phyloP scores from a whole-genome alignment of 2,797 vertebrate species.

The Siniperca scherzeri region DNA sequence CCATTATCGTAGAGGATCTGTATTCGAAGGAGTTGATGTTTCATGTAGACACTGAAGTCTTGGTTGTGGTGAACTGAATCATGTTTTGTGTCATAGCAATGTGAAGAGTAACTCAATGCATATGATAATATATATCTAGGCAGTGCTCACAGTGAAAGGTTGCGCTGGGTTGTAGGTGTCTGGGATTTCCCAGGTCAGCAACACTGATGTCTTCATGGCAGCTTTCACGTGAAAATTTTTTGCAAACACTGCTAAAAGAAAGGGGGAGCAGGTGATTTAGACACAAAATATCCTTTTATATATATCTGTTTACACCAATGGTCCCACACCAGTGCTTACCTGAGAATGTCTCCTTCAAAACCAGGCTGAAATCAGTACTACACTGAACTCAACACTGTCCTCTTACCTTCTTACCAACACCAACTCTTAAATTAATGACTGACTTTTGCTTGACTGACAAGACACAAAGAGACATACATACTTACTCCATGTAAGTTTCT shows the following conservation, averaged over 20 bases:
- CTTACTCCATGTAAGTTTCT: constrained; percentile 73
- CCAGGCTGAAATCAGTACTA: constrained; percentile 68
- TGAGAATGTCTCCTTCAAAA: constrained; percentile 69
- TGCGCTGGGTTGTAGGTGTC: constrained; percentile 98
- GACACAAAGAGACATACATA: constrained; percentile 78
- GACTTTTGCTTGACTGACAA: constrained; percentile 77
- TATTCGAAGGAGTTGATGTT: background rate
- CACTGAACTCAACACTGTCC: constrained; percentile 72
- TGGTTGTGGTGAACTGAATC: background rate
- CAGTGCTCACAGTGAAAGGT: constrained; percentile 94
- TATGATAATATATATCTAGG: background rate
- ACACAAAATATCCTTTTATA: constrained; percentile 72
- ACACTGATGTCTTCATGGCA: constrained; percentile 98
- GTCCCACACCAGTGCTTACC: constrained; percentile 75
- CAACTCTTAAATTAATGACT: constrained; percentile 76
- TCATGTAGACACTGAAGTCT: background rate
- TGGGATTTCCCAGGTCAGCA: constrained; percentile 99
- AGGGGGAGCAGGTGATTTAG: constrained; percentile 93
- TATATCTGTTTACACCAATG: background rate
- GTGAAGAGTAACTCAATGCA: no score
- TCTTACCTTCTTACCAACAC: constrained; percentile 85
- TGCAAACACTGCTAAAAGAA: constrained; percentile 99
- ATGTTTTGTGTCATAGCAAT: background rate
- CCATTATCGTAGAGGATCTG: constrained; percentile 99
- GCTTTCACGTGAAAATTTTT: constrained; percentile 99